Base-by-base conservation (phyloP, 2,888 invertebrate species). In the Alviniconcha strummeri region DNA sequence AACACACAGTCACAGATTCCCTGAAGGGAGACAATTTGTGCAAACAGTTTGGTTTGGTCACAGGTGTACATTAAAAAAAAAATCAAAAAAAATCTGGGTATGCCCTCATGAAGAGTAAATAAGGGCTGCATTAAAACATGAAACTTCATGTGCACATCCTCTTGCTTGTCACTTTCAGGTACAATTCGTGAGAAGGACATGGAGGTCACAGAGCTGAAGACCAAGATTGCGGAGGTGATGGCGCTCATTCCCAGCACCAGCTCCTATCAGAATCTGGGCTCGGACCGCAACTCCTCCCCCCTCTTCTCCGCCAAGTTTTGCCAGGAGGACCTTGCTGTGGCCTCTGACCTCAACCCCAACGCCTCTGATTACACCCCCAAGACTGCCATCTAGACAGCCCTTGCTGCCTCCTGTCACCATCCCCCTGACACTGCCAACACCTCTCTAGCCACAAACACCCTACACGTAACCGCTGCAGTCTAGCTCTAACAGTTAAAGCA, bases 281-380 rank as follows among this genome's bases (percentile, higher is more conserved):
- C 89, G 54, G 89, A 89, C 55, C 87, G 87, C 69, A 87, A 88
- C 67, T 89, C 90, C 72, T 89, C 90, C 8, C 91, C 91, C 8
- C 86, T 91, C 67, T 91, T 90, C 88, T 90, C 91, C 76, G 82
- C 88, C 85, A 86, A 85, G 85, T 87, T 85, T 82, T 87, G 88
- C 84, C 85, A 87, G 83, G 88, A 88, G 83, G 89, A 89, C 71
- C 88, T 90, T 15, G 89, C 91, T 64, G 88, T 89, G 84, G 90
- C 91, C 86, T 95, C 95, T 75, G 96, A 95, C 91, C 95, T 98
- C 86, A 98, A 98, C 95, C 98, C 98, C 84, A 97, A 98, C 94
- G 98, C 98, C 88, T 96, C 96, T 87, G 97, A 97, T 89, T 98
- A 98, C 95, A 98, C 97, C 88, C 98, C 98, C 87, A 97, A 97